Conservation (phyloP, 1,140 invertebrate genomes). For the Schmidtea mediterranea region DNA sequence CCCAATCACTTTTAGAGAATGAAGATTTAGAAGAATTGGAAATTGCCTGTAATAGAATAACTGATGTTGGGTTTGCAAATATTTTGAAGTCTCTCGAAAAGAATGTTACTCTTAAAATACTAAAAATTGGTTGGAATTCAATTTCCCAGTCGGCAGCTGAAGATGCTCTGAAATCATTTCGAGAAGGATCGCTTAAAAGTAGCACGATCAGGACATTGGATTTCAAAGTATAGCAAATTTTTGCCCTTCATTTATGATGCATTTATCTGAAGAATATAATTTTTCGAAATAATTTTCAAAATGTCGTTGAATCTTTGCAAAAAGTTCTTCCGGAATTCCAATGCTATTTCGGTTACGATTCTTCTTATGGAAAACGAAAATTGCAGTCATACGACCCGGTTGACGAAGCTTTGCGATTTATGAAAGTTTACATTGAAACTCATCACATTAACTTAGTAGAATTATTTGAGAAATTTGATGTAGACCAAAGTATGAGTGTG, state of each 20-base stretch:
- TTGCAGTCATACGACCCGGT: slow-evolving; percentile 14
- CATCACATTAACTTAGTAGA: slow-evolving; percentile 15
- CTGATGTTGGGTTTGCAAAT: slow-evolving; percentile 6
- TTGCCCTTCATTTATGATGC: too few species aligned
- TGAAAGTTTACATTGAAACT: slow-evolving; percentile 13
- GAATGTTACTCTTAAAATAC: slow-evolving; percentile 8
- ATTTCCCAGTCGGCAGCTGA: background rate
- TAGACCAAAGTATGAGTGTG: slow-evolving; percentile 17
- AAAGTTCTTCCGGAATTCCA: slow-evolving; percentile 8
- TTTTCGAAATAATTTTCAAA: slow-evolving; percentile 3
- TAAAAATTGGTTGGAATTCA: slow-evolving; percentile 8
- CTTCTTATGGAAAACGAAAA: slow-evolving; percentile 13
- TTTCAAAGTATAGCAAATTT: background rate
- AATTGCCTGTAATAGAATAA: slow-evolving; percentile 8
- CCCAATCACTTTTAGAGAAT: slow-evolving; percentile 7
- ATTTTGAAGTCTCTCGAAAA: slow-evolving; percentile 6
- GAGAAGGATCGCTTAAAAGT: background rate
- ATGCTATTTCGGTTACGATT: slow-evolving; percentile 8
- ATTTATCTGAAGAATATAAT: slow-evolving; percentile 5
- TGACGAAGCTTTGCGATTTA: slow-evolving; percentile 14
- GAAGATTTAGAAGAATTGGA: slow-evolving; percentile 7
- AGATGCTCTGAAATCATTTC: background rate
- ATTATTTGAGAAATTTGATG: slow-evolving; percentile 16
- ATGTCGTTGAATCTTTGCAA: slow-evolving; percentile 3
- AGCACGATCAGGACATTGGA: background rate